Conservation (phyloP, 1,140 invertebrate species). For the Papilio dardanus region DNA sequence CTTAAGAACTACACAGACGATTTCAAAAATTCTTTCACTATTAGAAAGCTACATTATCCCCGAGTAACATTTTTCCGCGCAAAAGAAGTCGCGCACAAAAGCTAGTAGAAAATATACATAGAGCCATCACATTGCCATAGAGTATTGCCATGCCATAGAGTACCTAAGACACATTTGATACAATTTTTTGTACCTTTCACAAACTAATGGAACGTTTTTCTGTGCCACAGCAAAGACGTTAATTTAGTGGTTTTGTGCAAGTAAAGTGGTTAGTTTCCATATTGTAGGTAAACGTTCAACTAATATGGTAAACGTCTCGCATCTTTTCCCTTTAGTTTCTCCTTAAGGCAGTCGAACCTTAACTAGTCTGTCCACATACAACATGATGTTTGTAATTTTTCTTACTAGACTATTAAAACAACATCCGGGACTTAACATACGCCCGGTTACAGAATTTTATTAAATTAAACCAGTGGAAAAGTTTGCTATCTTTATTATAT, state of each 20-base stretch:
- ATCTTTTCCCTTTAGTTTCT: constrained; percentile 19
- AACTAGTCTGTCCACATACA: constrained; percentile 2
- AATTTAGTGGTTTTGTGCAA: not conserved
- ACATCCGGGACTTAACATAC: not conserved
- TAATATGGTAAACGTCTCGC: constrained; percentile 17
- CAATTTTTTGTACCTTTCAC: too few species aligned
- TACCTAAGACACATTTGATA: too few species aligned
- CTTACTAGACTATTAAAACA: constrained; percentile 5
- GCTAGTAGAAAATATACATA: too few species aligned
- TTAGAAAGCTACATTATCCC: too few species aligned
- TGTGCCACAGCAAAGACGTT: not conserved
- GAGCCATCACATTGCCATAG: too few species aligned
- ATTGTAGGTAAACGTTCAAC: constrained; percentile 2
- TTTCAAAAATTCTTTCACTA: too few species aligned
- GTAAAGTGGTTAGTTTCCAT: not conserved
- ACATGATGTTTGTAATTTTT: constrained; percentile 15
- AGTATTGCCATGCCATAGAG: too few species aligned
- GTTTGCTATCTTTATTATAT: not conserved
- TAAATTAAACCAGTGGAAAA: not conserved
- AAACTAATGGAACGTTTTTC: not conserved
- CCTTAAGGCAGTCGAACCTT: not conserved
- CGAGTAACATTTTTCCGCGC: too few species aligned
- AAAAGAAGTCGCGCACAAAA: too few species aligned
- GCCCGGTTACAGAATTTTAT: not conserved
- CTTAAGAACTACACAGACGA: too few species aligned